Evolutionary conservation across 2,113 vertebrate species (phyloP).

Genomic region (Elachura formosa): DNA sequence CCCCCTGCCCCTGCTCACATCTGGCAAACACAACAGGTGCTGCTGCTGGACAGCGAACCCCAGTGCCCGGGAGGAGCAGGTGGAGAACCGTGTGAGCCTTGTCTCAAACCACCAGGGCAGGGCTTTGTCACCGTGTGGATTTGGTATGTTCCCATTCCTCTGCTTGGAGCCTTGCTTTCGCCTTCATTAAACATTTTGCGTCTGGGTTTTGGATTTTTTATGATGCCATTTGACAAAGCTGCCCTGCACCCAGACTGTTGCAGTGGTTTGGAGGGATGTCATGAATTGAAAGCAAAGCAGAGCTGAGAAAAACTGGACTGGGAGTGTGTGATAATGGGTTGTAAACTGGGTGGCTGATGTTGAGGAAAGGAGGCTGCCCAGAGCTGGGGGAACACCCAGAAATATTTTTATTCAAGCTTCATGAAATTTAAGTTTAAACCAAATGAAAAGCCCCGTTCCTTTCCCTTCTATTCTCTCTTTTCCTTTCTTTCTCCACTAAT

Average conservation of each 20-base stretch:
- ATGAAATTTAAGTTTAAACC: not conserved
- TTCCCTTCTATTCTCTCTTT: not conserved
- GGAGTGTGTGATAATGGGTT: not conserved
- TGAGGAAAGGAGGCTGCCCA: not conserved
- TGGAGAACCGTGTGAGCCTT: not conserved
- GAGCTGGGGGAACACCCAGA: not conserved
- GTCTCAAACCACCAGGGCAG: not conserved
- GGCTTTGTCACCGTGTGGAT: not conserved
- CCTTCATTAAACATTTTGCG: not conserved
- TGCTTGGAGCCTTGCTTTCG: not conserved
- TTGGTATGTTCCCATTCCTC: not conserved
- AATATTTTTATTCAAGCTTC: not conserved
- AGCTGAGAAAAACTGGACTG: not conserved
- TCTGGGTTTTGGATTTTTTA: not conserved
- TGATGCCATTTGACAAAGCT: not conserved
- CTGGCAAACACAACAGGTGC: rapidly evolving
- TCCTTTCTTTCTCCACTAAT: not conserved
- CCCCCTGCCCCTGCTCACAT: not conserved
- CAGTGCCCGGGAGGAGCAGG: rapidly evolving
- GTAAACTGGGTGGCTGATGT: not conserved
- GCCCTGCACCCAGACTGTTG: not conserved
- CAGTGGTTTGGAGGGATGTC: not conserved
- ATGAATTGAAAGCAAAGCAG: not conserved
- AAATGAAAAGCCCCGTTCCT: not conserved
- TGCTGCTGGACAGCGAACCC: not conserved